Evolutionary conservation across 2,113 vertebrate species (phyloP).

Genomic region (Salvelinus namaycush): DNA sequence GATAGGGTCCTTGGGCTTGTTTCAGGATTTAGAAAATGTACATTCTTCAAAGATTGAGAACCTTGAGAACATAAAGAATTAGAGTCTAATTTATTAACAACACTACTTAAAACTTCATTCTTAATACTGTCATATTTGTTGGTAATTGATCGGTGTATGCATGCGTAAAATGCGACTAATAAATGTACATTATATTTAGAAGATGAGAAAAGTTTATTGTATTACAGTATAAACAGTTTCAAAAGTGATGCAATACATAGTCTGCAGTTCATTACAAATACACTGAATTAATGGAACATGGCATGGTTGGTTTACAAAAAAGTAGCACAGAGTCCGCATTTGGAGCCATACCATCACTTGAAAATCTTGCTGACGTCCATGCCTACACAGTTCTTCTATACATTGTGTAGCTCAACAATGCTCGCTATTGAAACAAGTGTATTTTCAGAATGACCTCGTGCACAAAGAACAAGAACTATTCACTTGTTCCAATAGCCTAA

Average conservation of each 20-base stretch:
- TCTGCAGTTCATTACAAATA: constrained; percentile 4
- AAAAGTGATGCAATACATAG: constrained; percentile 48
- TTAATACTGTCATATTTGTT: too few relatives aligned
- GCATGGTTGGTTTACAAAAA: constrained; percentile 36
- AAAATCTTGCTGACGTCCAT: constrained; percentile 43
- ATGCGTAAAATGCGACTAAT: constrained; percentile 25
- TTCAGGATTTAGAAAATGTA: too few relatives aligned
- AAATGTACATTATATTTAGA: constrained; percentile 14
- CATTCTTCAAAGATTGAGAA: too few relatives aligned
- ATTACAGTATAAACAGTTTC: constrained; percentile 44
- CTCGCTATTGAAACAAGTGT: constrained; percentile 42
- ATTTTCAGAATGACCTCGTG: constrained; percentile 42
- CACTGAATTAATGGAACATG: constrained; percentile 35
- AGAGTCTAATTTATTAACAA: too few relatives aligned
- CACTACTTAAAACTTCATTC: too few relatives aligned
- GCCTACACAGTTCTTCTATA: constrained; percentile 22
- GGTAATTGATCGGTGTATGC: constrained; percentile 1
- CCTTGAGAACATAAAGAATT: too few relatives aligned
- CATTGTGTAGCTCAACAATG: constrained; percentile 57
- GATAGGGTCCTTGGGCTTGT: too few relatives aligned
- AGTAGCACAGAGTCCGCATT: constrained; percentile 25
- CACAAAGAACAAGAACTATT: constrained; percentile 42
- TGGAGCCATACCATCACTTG: constrained; percentile 31
- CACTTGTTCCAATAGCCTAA: constrained; percentile 19
- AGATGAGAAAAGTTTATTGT: constrained; percentile 68